A percentile compares a stretch with the other conserved stretches of the same genome.
Conservation (phyloP, 2,797 vertebrate genomes). For the Paguma larvata region DNA sequence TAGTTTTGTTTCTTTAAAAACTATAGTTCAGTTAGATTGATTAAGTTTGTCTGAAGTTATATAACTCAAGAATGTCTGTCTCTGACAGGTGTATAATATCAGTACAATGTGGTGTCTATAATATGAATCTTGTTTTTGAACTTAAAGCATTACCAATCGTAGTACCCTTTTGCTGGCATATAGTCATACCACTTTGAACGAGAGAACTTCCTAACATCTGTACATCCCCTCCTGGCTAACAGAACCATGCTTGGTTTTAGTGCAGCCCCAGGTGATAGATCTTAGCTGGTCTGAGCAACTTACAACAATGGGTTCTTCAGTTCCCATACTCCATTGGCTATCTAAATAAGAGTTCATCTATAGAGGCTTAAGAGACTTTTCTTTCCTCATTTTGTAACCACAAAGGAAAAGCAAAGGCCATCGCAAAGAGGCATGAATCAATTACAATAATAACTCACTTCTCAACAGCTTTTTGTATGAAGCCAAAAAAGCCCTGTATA, state of each 20-base stretch:
- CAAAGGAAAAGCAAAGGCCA: background rate
- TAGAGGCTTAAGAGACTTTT: background rate
- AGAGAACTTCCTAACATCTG: background rate
- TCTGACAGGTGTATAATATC: background rate
- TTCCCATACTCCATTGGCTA: background rate
- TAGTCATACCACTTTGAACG: background rate
- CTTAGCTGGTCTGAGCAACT: background rate
- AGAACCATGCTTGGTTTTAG: background rate
- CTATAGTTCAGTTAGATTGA: background rate
- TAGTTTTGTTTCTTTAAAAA: background rate
- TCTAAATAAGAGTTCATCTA: background rate
- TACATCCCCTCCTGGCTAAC: background rate
- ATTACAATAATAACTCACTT: background rate
- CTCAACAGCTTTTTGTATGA: background rate
- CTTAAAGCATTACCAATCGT: background rate
- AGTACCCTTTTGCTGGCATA: background rate
- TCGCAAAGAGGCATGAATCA: background rate
- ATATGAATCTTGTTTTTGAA: background rate
- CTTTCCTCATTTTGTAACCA: background rate
- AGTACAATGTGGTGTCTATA: background rate
- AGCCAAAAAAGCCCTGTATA: background rate
- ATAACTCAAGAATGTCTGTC: background rate
- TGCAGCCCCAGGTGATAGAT: accelerated
- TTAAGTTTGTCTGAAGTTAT: background rate
- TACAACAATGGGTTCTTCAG: background rate